Percentiles rank a stretch among this genome's conserved stretches.
These are phyloP conservation scores for Sternarchorhynchus goeldii DNA, from an alignment of 2,797 vertebrate genomes.

Conservation along the genomic window DNA sequence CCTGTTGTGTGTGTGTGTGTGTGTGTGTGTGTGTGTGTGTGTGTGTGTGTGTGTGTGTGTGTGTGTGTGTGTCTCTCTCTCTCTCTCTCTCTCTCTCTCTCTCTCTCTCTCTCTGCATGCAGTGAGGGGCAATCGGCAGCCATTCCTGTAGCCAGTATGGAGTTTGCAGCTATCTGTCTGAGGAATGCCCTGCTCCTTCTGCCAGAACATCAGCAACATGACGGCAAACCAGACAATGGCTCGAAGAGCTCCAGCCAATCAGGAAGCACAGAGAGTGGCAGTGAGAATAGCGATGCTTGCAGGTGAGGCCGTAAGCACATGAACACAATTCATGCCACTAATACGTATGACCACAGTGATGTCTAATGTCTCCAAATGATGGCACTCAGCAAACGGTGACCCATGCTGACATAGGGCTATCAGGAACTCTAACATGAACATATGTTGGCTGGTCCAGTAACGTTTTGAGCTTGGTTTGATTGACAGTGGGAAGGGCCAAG, in stretches of 20 bases:
- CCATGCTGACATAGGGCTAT: not conserved
- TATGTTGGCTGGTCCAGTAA: slow-evolving; percentile 19
- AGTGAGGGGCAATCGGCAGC: slow-evolving; percentile 97
- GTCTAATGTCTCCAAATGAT: not conserved
- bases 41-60: slow-evolving; percentile 5
- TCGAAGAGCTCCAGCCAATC: slow-evolving; percentile 85
- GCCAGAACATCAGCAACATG: slow-evolving; percentile 91
- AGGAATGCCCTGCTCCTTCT: slow-evolving; percentile 91
- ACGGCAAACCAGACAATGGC: slow-evolving; percentile 85
- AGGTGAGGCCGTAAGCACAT: slow-evolving; percentile 75
- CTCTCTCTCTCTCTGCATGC: too few relatives aligned
- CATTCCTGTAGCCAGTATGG: slow-evolving; percentile 98
- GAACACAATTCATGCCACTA: not conserved
- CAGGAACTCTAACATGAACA: not conserved
- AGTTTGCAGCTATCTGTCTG: slow-evolving; percentile 97
- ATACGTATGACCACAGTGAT: not conserved
- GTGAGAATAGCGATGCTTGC: slow-evolving; percentile 90
- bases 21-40: not conserved
- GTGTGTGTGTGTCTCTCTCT: slow-evolving; percentile 9
- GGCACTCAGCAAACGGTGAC: not conserved
- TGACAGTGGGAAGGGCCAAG: slow-evolving; percentile 89
- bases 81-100: too few relatives aligned
- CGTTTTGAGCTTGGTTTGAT: slow-evolving; percentile 30
- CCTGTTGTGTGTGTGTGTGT: slow-evolving; percentile 31
- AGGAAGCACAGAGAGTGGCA: slow-evolving; percentile 84